A percentile compares a stretch with the other conserved stretches of the same genome.
phyloP scores from a whole-genome alignment of 2,888 invertebrate species.

The Coelinius sp. region DNA sequence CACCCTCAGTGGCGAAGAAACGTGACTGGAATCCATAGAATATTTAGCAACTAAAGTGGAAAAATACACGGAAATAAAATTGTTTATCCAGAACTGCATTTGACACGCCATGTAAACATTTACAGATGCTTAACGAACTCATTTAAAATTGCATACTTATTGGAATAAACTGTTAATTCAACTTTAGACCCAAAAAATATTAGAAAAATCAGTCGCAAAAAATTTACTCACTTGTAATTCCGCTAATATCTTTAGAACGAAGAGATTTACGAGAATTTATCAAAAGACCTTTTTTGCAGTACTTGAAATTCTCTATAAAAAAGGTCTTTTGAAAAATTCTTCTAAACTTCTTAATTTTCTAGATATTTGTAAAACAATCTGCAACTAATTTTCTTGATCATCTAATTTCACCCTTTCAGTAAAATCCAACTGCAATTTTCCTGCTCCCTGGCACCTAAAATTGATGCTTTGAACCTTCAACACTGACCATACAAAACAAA shows the following conservation, averaged over 20 bases:
- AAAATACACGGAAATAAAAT: slow-evolving; percentile 4
- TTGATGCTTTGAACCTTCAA: background rate
- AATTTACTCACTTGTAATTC: background rate
- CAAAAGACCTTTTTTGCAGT: background rate
- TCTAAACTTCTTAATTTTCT: background rate
- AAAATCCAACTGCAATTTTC: background rate
- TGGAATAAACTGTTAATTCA: background rate
- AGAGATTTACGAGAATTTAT: background rate
- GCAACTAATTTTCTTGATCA: background rate
- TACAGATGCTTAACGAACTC: slow-evolving; percentile 7
- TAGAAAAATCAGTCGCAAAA: background rate
- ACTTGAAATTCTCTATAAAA: background rate
- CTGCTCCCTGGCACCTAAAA: background rate
- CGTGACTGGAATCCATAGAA: slow-evolving; percentile 39
- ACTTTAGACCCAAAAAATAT: background rate
- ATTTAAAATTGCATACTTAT: background rate
- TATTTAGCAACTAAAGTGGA: slow-evolving; percentile 37
- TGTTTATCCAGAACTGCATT: background rate
- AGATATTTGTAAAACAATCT: background rate
- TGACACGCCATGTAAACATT: slow-evolving; percentile 6
- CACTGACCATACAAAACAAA: slow-evolving; percentile 19
- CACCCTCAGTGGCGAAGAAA: slow-evolving; percentile 16
- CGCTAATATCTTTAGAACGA: background rate
- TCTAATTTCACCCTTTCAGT: background rate
- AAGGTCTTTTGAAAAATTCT: background rate